These are phyloP conservation scores for Morpho helenor DNA, from an alignment of 2,888 invertebrate species.

Conservation along the genomic window DNA sequence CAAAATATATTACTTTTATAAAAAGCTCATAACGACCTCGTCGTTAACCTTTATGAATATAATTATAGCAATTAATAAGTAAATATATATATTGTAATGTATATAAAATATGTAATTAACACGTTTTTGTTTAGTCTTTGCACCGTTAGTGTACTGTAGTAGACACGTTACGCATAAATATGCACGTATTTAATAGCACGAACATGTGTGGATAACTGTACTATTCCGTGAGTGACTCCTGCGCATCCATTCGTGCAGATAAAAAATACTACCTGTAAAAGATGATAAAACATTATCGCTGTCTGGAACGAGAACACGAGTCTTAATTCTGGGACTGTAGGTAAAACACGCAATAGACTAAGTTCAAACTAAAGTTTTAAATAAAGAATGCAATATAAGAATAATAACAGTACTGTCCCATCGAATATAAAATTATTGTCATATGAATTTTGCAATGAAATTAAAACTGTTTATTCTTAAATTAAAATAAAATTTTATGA, in stretches of 20 bases:
- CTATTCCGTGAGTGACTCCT: constrained; percentile 47
- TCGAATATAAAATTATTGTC: too few relatives aligned
- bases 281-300: constrained; percentile 12
- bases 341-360: too few relatives aligned
- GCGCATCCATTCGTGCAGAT: constrained; percentile 35
- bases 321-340: not conserved
- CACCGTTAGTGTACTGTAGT: constrained; percentile 52
- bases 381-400: too few relatives aligned
- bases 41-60: not conserved
- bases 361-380: too few relatives aligned
- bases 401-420: too few relatives aligned
- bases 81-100: not conserved
- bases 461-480: too few relatives aligned
- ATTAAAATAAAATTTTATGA: too few relatives aligned
- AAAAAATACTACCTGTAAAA: constrained; percentile 23
- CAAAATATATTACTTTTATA: constrained; percentile 1
- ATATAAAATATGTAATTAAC: constrained; percentile 28
- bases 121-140: constrained; percentile 60
- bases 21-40: not conserved
- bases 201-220: constrained; percentile 69
- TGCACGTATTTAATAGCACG: constrained; percentile 68
- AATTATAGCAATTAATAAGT: too few relatives aligned
- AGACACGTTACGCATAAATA: constrained; percentile 74
- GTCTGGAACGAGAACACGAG: constrained; percentile 1
- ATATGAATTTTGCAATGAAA: too few relatives aligned